Evolutionary conservation across 2,797 vertebrate species (phyloP), one percentile per base, ranked within the genome.

Genomic region (Xiphophorus birchmanni): DNA sequence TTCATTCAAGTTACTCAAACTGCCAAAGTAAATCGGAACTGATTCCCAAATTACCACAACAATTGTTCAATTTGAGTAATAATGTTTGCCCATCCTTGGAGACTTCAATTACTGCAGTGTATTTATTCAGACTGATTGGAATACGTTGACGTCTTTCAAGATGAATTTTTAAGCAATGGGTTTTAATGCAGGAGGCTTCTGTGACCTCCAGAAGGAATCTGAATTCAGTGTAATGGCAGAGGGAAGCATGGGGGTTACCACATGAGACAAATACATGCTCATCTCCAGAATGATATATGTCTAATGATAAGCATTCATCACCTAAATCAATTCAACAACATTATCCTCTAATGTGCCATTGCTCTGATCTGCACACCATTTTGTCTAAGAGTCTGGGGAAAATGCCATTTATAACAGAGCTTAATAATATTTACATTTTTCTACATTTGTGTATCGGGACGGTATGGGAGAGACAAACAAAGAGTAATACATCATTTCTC

Each of bases 71-170:
- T 90, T 86, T 78, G 76, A 93, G 90, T 91, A 92, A 92, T 92
- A 93, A 94, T 85, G 85, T 89, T 91, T 94, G 91, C 86, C 83
- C 80, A 90, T 92, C 85, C 91, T 92, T 44, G 79, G 87, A 91
- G 88, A 82, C 90, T 82, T 91, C 89, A 94, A 93, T 95, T 94
- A 95, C 78, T 50, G 76, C 48, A 72, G 78, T 79, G 90, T 94
- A 92, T 94, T 95, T 95, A 94, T 95, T 93, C 93, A 92, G 84
- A 91, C 84, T 90, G 93, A 95, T 91, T 93, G 89, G 90, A 93
- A 92, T 90, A 90, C 77, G 82, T 84, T 40, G 84, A 80, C 65
- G 80, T 84, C 88, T 94, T 94, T 94, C 92, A 89, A 87, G 85
- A 94, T 75, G 80, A 92, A 94, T 91, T 90, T 84, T 80, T 85